These are phyloP conservation scores for Hyposoter dolosus DNA, from an alignment of 2,888 invertebrate species.

Conservation along the genomic window DNA sequence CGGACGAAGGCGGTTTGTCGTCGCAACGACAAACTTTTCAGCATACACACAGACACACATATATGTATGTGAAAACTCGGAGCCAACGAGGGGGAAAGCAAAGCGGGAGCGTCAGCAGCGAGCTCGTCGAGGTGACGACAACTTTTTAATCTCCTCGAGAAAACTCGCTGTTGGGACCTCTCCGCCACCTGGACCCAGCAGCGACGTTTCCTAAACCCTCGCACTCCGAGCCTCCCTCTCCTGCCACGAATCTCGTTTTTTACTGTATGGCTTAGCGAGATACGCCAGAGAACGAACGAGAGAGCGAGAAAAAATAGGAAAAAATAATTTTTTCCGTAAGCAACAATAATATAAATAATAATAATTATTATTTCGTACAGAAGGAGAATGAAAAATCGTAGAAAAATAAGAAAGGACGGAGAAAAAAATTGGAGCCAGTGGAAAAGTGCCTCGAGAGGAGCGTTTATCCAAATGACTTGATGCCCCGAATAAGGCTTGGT, in stretches of 20 bases:
- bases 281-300: constrained; percentile 15
- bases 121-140: constrained; percentile 75
- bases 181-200: constrained; percentile 46
- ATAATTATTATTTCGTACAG: too few species aligned
- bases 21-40: constrained; percentile 42
- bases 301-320: constrained; percentile 20
- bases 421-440: too few species aligned
- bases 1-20: constrained; percentile 32
- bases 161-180: constrained; percentile 74
- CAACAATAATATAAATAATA: constrained; percentile 50
- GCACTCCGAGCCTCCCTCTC: constrained; percentile 2
- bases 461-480: too few species aligned
- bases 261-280: constrained; percentile 42
- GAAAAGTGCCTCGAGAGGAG: too few species aligned
- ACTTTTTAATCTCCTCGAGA: constrained; percentile 80
- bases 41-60: background rate
- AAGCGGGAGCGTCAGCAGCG: constrained; percentile 26
- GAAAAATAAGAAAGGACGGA: too few species aligned
- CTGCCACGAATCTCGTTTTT: constrained; percentile 31
- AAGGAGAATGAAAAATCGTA: too few species aligned
- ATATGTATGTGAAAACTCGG: background rate
- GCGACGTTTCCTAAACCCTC: constrained; percentile 29
- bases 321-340: constrained; percentile 38
- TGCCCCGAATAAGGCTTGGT: background rate
- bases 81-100: background rate